These are phyloP conservation scores for Uromys caudimaculatus DNA, from an alignment of 2,797 vertebrate genomes.

Conservation along the genomic window DNA sequence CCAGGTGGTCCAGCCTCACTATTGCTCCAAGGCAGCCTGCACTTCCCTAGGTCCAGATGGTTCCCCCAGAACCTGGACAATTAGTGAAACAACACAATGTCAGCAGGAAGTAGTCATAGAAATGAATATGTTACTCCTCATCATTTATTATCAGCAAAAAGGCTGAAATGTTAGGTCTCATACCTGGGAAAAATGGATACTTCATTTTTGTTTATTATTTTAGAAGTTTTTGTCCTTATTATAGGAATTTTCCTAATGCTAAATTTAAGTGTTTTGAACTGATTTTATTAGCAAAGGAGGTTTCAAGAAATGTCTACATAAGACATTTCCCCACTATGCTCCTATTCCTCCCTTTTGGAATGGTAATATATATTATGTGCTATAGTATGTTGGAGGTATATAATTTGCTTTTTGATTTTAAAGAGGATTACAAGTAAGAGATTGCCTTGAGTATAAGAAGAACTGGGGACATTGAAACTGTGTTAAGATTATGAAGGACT, in stretches of 20 bases:
- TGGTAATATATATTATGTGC: background rate
- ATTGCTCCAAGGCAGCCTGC: background rate
- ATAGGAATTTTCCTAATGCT: background rate
- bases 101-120: background rate
- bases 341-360: background rate
- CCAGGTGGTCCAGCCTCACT: background rate
- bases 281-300: no score
- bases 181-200: background rate
- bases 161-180: background rate
- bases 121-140: background rate
- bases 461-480: background rate
- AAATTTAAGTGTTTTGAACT: no score
- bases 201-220: background rate
- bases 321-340: background rate
- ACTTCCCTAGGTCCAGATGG: background rate
- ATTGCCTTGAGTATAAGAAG: background rate
- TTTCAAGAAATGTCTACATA: no score
- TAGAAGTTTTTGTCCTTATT: background rate
- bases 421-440: background rate
- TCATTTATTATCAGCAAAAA: background rate
- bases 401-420: no score
- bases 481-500: background rate
- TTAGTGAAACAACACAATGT: background rate
- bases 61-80: background rate
- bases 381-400: background rate